Conservation (phyloP, 2,113 vertebrate species). For the Panthera leo region DNA sequence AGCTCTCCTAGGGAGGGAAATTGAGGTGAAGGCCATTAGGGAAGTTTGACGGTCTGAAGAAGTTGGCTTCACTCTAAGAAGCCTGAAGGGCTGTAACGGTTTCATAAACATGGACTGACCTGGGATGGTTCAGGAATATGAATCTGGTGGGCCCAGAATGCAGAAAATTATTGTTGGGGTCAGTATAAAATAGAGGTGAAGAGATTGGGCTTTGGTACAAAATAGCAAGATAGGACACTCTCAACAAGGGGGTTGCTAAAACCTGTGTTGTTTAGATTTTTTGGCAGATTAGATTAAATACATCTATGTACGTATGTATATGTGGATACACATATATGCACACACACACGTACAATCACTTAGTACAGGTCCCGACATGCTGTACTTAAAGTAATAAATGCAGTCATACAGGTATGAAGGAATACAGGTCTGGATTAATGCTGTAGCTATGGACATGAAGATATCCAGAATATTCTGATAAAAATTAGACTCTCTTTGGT, state of each 20-base stretch:
- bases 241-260: background rate
- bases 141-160: background rate
- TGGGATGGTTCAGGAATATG: background rate
- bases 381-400: background rate
- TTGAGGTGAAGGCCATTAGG: background rate
- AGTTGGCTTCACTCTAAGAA: background rate
- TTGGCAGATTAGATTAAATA: background rate
- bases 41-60: background rate
- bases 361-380: background rate
- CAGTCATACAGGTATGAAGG: background rate
- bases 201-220: background rate
- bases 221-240: background rate
- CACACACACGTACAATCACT: background rate
- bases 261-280: background rate
- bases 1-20: background rate
- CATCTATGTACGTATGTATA: background rate
- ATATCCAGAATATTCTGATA: background rate
- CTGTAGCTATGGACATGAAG: background rate
- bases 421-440: background rate
- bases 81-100: background rate
- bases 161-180: background rate
- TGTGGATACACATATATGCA: background rate
- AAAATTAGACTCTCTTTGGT: background rate
- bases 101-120: background rate
- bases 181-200: background rate